Percentiles rank a stretch among this genome's conserved stretches.
phyloP scores from a whole-genome alignment of 2,888 invertebrate genomes.

The Megalurothrips usitatus region DNA sequence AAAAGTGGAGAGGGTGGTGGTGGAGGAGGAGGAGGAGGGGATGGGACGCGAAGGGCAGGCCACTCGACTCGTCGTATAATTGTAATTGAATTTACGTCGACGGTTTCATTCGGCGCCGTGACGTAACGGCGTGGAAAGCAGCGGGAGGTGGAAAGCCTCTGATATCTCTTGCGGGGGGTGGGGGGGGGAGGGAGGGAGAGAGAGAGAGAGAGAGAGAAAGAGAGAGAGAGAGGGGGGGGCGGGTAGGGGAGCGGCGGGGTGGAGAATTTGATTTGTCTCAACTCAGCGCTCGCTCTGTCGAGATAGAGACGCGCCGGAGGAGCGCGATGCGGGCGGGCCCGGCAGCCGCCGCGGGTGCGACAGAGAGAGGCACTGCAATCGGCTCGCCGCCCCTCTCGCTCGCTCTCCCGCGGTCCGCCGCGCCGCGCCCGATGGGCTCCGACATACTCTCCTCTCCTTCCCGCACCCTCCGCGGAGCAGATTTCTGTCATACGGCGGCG shows the following conservation, averaged over 20 bases:
- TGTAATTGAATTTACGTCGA: slow-evolving; percentile 10
- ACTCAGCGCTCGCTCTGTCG: not conserved
- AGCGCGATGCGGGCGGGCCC: too few relatives aligned
- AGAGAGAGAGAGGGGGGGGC: not conserved
- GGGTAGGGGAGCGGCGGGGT: not conserved
- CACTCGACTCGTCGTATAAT: slow-evolving; percentile 6
- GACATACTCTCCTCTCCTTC: too few relatives aligned
- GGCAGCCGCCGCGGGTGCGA: too few relatives aligned
- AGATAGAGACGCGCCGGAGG: not conserved
- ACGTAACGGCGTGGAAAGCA: slow-evolving; percentile 11
- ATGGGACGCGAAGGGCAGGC: not conserved
- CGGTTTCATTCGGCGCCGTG: not conserved
- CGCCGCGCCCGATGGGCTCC: not conserved
- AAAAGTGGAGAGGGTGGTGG: not conserved
- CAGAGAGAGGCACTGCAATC: too few relatives aligned
- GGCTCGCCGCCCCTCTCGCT: too few relatives aligned
- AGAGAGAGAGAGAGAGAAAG: not conserved
- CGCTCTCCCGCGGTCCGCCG: too few relatives aligned
- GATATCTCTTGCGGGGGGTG: not conserved
- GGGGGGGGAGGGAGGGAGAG: not conserved
- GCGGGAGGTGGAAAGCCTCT: not conserved
- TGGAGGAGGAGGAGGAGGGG: not conserved
- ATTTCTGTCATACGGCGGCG: too few relatives aligned
- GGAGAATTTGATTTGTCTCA: slow-evolving; percentile 14
- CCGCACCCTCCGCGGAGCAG: too few relatives aligned